These are phyloP conservation scores for Meganola albula DNA, from an alignment of 2,888 invertebrate species.

Conservation along the genomic window DNA sequence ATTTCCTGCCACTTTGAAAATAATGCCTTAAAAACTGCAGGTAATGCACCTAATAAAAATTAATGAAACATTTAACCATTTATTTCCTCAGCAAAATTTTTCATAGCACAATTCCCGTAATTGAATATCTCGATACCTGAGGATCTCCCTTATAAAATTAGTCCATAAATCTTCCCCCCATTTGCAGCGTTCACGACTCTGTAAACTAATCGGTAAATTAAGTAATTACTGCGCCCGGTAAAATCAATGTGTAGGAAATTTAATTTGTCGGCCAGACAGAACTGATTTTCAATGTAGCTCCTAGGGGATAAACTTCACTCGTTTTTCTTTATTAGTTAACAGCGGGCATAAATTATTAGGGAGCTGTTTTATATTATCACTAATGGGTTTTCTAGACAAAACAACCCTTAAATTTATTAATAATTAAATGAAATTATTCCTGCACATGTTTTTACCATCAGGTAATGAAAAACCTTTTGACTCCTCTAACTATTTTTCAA, in stretches of 20 bases:
- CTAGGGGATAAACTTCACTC: constrained; percentile 32
- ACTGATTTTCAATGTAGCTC: constrained; percentile 47
- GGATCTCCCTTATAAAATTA: constrained; percentile 41
- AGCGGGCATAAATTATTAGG: constrained; percentile 34
- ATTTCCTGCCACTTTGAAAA: too few relatives aligned
- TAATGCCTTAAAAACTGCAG: constrained; percentile 12
- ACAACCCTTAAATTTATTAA: too few relatives aligned
- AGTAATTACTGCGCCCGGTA: constrained; percentile 57
- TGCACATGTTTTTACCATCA: too few relatives aligned
- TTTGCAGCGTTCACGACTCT: constrained; percentile 45
- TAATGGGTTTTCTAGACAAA: constrained; percentile 23
- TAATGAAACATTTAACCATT: constrained; percentile 10
- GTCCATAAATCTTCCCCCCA: constrained; percentile 53
- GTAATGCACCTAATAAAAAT: constrained; percentile 12
- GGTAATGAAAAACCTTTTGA: too few relatives aligned
- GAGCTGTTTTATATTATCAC: constrained; percentile 35
- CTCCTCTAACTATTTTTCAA: too few relatives aligned
- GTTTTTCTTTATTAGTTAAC: constrained; percentile 44
- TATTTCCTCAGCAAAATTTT: constrained; percentile 22
- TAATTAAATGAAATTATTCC: too few relatives aligned
- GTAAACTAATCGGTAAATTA: constrained; percentile 67
- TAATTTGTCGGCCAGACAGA: constrained; percentile 54
- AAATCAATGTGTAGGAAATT: constrained; percentile 69
- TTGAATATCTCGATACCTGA: constrained; percentile 38
- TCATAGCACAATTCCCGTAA: constrained; percentile 31